Base-by-base conservation (phyloP, 2,113 vertebrate species). In the Heterotis niloticus region DNA sequence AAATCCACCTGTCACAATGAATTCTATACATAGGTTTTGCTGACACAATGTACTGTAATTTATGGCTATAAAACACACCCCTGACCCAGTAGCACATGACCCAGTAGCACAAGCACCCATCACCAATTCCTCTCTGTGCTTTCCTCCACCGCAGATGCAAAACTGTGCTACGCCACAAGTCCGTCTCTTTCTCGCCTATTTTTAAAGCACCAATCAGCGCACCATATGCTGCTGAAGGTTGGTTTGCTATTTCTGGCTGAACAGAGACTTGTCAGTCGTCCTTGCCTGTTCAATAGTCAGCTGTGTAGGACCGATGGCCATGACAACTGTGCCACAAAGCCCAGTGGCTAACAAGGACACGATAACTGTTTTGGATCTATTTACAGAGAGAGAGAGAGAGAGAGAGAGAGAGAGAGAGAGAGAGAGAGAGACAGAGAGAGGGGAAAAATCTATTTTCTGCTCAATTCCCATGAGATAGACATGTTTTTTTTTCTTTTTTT, bases 181-280 rank as follows among this genome's bases (percentile, higher is more conserved):
- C 57, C 9, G 9, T 57, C 24, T 57, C 71, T 17, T 51, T 26
- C 20, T 74, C 26, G 23, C 71, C 52, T 74, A 16, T 74, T 74
- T 74, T 65, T 59, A n/a, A 54, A 51, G 57, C 5, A 12, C 54
- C 56, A 13, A 10, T 56, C 51, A n/a, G 26, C 28, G 71, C 10
- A 54, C 28, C 17, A 54, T 17, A 16, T 57, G 56, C 1, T 23
- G 14, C 71, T 24, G 71, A 57, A 74, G 52, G 23, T 23, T 26
- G 17, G 24, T 23, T 18, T n/a, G n/a, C 54, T 74, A 74, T 74
- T 74, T 74, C 57, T 57, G 51, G 54, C 13, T 4, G 26, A 12
- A 9, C 24, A 13, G 1, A 44, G 28, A 74, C 71, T 51, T 74
- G 71, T 74, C 71, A 54, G 26, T 74, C 71, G 20, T 74, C 71